Percentiles rank a stretch among this genome's conserved stretches.
Evolutionary conservation across 2,888 invertebrate genomes (phyloP).

Genomic region (Orthonychiurus folsomi): DNA sequence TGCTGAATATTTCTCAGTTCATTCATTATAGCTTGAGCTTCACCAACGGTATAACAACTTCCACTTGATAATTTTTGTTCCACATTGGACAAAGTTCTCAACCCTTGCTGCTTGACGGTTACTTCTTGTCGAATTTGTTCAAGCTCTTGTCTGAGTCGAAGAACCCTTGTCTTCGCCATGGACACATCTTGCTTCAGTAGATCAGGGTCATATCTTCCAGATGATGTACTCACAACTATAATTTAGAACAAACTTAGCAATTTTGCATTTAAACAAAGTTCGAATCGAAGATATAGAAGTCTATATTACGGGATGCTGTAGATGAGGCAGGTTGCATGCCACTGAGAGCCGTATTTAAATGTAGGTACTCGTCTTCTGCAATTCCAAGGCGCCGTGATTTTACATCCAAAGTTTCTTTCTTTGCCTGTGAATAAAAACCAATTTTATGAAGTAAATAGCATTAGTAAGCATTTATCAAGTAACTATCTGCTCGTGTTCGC

Average conservation of each 20-base stretch:
- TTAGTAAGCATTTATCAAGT: background rate
- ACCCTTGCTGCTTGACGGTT: conserved; percentile 80
- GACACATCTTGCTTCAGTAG: conserved; percentile 83
- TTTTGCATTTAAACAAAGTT: background rate
- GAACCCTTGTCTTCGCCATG: conserved; percentile 77
- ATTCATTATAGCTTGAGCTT: conserved; percentile 91
- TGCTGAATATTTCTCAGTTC: conserved; percentile 88
- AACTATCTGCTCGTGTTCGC: background rate
- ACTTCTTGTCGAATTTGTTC: conserved; percentile 86
- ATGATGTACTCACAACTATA: background rate
- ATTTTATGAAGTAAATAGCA: background rate
- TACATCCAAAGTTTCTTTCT: conserved; percentile 91
- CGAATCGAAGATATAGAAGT: conserved; percentile 34
- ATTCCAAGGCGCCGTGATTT: conserved; percentile 87
- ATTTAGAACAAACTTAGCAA: background rate
- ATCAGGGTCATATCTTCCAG: conserved; percentile 89
- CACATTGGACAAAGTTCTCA: conserved; percentile 80
- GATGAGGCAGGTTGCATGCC: conserved; percentile 39
- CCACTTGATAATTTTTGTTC: conserved; percentile 77
- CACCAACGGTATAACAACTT: conserved; percentile 81
- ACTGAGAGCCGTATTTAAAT: conserved; percentile 73
- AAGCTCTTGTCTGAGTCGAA: conserved; percentile 77
- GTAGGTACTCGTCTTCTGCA: conserved; percentile 92
- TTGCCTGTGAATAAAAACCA: conserved; percentile 59
- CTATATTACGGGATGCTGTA: conserved; percentile 37